Percentiles rank a stretch among this genome's conserved stretches.
These are phyloP conservation scores for Flabesymbios commensalis DNA, from an alignment of 2,888 invertebrate species.

Conservation along the genomic window DNA sequence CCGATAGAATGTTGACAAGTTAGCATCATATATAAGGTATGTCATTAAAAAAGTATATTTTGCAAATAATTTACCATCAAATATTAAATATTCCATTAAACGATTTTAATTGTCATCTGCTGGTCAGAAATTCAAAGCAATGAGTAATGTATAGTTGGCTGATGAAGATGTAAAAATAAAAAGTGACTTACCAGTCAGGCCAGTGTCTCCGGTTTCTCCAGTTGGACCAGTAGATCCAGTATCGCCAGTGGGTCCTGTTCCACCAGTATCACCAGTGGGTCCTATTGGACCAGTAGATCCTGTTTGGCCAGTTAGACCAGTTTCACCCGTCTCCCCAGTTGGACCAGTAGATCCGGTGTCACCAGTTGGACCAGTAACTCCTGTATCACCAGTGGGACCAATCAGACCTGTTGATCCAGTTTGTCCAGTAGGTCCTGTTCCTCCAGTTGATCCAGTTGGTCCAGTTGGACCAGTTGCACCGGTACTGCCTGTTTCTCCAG, in stretches of 20 bases:
- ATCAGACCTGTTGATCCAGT: conserved; percentile 19
- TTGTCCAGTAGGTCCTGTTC: conserved; percentile 3
- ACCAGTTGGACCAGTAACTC: conserved; percentile 9
- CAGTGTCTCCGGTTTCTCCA: conserved; percentile 25
- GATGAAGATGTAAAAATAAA: too few relatives aligned
- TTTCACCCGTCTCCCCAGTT: conserved; percentile 16
- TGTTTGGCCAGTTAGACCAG: conserved; percentile 17
- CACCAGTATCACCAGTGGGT: conserved; percentile 21
- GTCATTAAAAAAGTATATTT: too few relatives aligned
- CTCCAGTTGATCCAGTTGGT: background rate
- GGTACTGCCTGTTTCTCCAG: conserved; percentile 1
- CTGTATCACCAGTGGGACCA: conserved; percentile 15
- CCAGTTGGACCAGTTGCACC: conserved; percentile 10
- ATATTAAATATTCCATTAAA: too few relatives aligned
- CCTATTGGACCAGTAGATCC: conserved; percentile 25
- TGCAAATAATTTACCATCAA: too few relatives aligned
- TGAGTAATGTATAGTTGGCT: too few relatives aligned
- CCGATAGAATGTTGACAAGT: too few relatives aligned
- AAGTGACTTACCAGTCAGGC: too few relatives aligned
- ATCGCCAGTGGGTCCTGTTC: conserved; percentile 13
- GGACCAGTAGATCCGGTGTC: conserved; percentile 17
- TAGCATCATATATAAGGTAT: too few relatives aligned
- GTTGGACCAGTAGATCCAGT: conserved; percentile 14
- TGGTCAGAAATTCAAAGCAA: too few relatives aligned
- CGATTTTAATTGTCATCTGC: too few relatives aligned